phyloP scores from a whole-genome alignment of 2,888 invertebrate genomes.

The Ariolimax columbianus region DNA sequence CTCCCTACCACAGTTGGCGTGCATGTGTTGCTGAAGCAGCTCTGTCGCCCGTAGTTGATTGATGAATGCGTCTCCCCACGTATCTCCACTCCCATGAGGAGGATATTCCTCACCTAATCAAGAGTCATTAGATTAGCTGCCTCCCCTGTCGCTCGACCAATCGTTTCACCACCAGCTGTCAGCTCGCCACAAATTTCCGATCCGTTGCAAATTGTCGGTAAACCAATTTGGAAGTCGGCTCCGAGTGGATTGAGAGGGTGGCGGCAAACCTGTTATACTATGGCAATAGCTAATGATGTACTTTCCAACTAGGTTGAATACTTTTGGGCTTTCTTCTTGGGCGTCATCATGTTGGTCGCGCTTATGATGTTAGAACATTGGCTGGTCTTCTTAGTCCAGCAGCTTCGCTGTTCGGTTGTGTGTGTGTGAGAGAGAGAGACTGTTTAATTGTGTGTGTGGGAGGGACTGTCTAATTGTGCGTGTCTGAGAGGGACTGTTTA shows the following conservation, averaged over 20 bases:
- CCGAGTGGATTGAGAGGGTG: neutral
- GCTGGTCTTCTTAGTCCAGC: too few relatives aligned
- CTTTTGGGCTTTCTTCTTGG: neutral
- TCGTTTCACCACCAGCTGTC: constrained; percentile 1
- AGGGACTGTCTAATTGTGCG: too few relatives aligned
- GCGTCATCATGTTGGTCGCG: neutral
- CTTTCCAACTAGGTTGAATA: neutral
- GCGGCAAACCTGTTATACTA: neutral
- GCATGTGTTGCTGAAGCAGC: constrained; percentile 27
- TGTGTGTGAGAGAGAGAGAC: too few relatives aligned
- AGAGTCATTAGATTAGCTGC: constrained; percentile 24
- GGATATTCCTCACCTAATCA: constrained; percentile 37
- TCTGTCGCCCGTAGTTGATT: constrained; percentile 33
- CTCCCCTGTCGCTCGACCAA: neutral
- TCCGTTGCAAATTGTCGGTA: constrained; percentile 32
- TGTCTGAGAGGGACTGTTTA: too few relatives aligned
- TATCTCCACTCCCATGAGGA: constrained; percentile 1
- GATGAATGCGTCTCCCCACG: constrained; percentile 11
- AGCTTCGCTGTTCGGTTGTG: too few relatives aligned
- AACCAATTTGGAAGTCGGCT: constrained; percentile 25
- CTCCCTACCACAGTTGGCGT: constrained; percentile 5
- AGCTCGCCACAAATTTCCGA: constrained; percentile 30
- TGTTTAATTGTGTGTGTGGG: too few relatives aligned
- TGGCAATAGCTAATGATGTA: neutral
- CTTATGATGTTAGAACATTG: too few relatives aligned